Percentiles rank a stretch among this genome's conserved stretches.
These are phyloP conservation scores for Calliopsis andreniformis DNA, from an alignment of 1,140 invertebrate species.

Conservation along the genomic window DNA sequence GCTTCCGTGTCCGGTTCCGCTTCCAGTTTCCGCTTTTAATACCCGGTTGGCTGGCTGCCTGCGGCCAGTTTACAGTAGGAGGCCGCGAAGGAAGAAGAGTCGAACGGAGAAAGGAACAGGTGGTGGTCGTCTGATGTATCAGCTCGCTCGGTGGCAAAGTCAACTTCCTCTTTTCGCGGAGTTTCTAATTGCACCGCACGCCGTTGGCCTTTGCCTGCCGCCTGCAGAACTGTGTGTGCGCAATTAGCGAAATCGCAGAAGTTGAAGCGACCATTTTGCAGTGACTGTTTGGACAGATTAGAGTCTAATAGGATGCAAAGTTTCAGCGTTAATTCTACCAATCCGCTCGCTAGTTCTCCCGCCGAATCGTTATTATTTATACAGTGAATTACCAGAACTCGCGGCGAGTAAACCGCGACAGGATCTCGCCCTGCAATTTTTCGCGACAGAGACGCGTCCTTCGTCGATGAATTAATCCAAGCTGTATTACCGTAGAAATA, in stretches of 20 bases:
- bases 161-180: conserved; percentile 22
- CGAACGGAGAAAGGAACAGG: not conserved
- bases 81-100: not conserved
- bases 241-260: not conserved
- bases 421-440: too few relatives aligned
- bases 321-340: too few relatives aligned
- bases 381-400: not conserved
- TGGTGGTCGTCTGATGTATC: not conserved
- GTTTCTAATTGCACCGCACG: not conserved
- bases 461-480: too few relatives aligned
- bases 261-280: not conserved
- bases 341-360: too few relatives aligned
- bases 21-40: conserved; percentile 77
- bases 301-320: too few relatives aligned
- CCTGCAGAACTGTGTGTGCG: not conserved
- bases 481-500: too few relatives aligned
- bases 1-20: conserved; percentile 72
- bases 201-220: not conserved
- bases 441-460: too few relatives aligned
- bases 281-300: not conserved
- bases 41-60: conserved; percentile 66
- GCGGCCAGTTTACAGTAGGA: conserved; percentile 3
- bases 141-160: conserved; percentile 1
- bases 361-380: too few relatives aligned
- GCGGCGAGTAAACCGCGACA: not conserved